Conservation (phyloP, 2,888 invertebrate species). For the Epistrophe grossulariae region DNA sequence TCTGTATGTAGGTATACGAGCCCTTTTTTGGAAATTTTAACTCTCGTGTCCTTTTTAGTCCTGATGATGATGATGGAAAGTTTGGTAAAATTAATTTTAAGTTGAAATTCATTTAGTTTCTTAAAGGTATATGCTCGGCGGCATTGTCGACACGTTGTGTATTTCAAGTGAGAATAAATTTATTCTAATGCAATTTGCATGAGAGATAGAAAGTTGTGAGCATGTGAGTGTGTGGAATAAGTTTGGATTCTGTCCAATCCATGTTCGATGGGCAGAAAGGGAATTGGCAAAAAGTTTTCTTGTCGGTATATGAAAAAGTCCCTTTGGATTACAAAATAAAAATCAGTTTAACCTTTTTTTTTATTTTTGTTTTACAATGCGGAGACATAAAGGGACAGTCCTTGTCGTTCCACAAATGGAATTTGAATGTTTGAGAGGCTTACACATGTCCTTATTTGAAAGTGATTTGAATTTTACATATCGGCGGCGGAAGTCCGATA, state of each 20-base stretch:
- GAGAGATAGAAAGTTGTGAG: slow-evolving; percentile 63
- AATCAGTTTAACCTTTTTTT: slow-evolving; percentile 46
- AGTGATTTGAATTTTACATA: slow-evolving; percentile 36
- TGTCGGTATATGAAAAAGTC: slow-evolving; percentile 41
- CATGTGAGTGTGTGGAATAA: slow-evolving; percentile 33
- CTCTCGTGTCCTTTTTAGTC: slow-evolving; percentile 46
- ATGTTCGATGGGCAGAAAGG: slow-evolving; percentile 32
- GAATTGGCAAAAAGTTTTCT: slow-evolving; percentile 45
- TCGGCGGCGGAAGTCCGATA: slow-evolving; percentile 60
- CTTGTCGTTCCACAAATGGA: slow-evolving; percentile 45
- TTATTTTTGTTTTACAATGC: background rate
- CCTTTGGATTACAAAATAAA: slow-evolving; percentile 24
- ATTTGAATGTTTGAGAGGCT: slow-evolving; percentile 49
- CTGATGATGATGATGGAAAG: slow-evolving; percentile 43
- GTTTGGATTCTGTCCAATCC: slow-evolving; percentile 66
- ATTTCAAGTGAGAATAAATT: slow-evolving; percentile 71
- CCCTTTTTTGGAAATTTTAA: slow-evolving; percentile 46
- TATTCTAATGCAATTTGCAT: slow-evolving; percentile 74
- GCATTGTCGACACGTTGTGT: slow-evolving; percentile 41
- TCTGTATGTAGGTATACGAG: background rate
- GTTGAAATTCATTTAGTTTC: slow-evolving; percentile 79
- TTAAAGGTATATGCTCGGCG: background rate
- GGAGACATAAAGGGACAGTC: slow-evolving; percentile 7
- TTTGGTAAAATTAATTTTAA: slow-evolving; percentile 80
- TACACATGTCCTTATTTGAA: slow-evolving; percentile 52